These are phyloP conservation scores for Planococcus citri DNA, from an alignment of 1,140 invertebrate species.

Conservation along the genomic window DNA sequence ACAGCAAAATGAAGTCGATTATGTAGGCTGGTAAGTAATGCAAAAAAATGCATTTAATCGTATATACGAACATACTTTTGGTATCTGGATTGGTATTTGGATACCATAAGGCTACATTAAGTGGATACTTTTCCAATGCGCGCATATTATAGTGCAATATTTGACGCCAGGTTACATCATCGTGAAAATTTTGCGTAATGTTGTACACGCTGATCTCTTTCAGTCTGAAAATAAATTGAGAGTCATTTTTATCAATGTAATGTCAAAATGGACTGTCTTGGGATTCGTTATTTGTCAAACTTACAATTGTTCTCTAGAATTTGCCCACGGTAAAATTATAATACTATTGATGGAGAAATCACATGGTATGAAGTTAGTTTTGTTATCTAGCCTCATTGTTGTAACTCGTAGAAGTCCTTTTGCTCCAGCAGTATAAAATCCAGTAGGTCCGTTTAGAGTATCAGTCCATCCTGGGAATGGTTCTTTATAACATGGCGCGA, in stretches of 20 bases:
- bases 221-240: constrained; percentile 61
- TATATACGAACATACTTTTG: too few species aligned
- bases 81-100: constrained; percentile 53
- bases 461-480: constrained; percentile 80
- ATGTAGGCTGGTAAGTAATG: constrained; percentile 72
- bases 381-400: constrained; percentile 55
- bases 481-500: too few species aligned
- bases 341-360: constrained; percentile 65
- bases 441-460: constrained; percentile 78
- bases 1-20: constrained; percentile 66
- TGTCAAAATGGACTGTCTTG: too few species aligned
- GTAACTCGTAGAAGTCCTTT: constrained; percentile 77
- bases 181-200: constrained; percentile 49
- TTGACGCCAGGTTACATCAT: constrained; percentile 65
- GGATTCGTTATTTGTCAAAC: too few species aligned
- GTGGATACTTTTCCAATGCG: constrained; percentile 54
- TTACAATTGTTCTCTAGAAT: background rate
- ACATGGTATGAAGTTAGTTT: constrained; percentile 75
- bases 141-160: constrained; percentile 56
- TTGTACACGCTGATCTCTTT: constrained; percentile 58
- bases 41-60: too few species aligned
- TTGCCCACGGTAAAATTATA: constrained; percentile 25
- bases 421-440: constrained; percentile 54
- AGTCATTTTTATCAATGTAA: too few species aligned
- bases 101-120: constrained; percentile 70